Percentiles rank a stretch among this genome's conserved stretches.
Conservation (phyloP, 2,888 invertebrate species). For the Drosophila bunnanda region DNA sequence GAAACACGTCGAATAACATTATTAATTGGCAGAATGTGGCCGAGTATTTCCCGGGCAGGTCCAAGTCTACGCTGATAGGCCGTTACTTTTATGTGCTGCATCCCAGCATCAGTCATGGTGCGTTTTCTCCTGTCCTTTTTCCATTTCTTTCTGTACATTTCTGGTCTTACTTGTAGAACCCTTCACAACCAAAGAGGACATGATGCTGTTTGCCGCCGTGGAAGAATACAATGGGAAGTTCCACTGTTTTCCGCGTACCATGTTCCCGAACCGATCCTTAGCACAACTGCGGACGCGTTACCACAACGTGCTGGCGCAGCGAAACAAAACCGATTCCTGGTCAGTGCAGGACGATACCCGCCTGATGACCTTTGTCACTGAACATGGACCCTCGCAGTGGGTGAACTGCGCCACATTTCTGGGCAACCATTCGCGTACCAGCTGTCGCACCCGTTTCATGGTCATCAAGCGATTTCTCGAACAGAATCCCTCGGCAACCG, state of each 20-base stretch:
- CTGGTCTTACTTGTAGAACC: slow-evolving; percentile 55
- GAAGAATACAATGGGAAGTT: slow-evolving; percentile 88
- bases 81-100: slow-evolving; percentile 85
- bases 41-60: slow-evolving; percentile 87
- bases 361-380: slow-evolving; percentile 86
- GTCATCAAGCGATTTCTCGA: slow-evolving; percentile 86
- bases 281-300: slow-evolving; percentile 88
- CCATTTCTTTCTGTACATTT: background rate
- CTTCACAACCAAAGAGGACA: slow-evolving; percentile 89
- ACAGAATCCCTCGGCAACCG: slow-evolving; percentile 84
- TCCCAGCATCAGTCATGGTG: slow-evolving; percentile 80
- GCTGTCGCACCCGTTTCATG: slow-evolving; percentile 87
- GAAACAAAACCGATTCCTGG: slow-evolving; percentile 86
- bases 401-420: slow-evolving; percentile 86
- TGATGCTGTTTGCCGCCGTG: slow-evolving; percentile 87
- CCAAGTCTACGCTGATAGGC: slow-evolving; percentile 88
- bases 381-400: slow-evolving; percentile 86
- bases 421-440: slow-evolving; percentile 86
- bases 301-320: slow-evolving; percentile 85
- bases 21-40: slow-evolving; percentile 91
- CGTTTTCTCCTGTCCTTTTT: background rate
- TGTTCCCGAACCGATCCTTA: slow-evolving; percentile 87
- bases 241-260: slow-evolving; percentile 86
- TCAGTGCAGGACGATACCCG: slow-evolving; percentile 87
- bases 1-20: slow-evolving; percentile 87